phyloP scores from a whole-genome alignment of 2,797 vertebrate genomes.

The Mormyrus proboscirostris region DNA sequence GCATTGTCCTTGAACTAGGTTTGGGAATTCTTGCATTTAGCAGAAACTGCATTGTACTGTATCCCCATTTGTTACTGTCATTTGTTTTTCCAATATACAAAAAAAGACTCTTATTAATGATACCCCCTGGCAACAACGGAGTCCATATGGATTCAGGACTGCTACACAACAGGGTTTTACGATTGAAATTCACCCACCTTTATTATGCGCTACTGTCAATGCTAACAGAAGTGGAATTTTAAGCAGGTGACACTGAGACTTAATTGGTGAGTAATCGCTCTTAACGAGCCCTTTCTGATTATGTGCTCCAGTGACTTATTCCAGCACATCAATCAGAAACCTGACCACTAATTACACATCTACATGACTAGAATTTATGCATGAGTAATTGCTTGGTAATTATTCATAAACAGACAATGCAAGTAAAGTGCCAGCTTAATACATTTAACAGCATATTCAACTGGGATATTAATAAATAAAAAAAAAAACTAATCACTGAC shows the following conservation, averaged over 20 bases:
- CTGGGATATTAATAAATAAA: neutral
- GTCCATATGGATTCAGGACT: neutral
- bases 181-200: slow-evolving; percentile 8
- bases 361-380: neutral
- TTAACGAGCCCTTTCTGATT: slow-evolving; percentile 1
- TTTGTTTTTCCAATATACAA: neutral
- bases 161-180: neutral
- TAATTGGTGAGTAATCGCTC: slow-evolving; percentile 14
- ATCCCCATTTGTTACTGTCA: neutral
- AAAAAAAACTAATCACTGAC: neutral
- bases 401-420: slow-evolving; percentile 14
- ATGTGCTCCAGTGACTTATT: slow-evolving; percentile 5
- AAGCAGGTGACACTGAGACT: neutral
- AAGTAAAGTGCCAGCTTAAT: neutral
- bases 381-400: slow-evolving; percentile 14
- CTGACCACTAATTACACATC: slow-evolving; percentile 13
- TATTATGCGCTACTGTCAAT: neutral
- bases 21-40: neutral
- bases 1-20: slow-evolving; percentile 2
- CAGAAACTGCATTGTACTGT: neutral
- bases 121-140: neutral
- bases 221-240: neutral
- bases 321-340: neutral
- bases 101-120: neutral
- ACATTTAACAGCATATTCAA: slow-evolving; percentile 5